Base-by-base conservation (phyloP, 1,140 invertebrate genomes). In the Antheraea mylitta region DNA sequence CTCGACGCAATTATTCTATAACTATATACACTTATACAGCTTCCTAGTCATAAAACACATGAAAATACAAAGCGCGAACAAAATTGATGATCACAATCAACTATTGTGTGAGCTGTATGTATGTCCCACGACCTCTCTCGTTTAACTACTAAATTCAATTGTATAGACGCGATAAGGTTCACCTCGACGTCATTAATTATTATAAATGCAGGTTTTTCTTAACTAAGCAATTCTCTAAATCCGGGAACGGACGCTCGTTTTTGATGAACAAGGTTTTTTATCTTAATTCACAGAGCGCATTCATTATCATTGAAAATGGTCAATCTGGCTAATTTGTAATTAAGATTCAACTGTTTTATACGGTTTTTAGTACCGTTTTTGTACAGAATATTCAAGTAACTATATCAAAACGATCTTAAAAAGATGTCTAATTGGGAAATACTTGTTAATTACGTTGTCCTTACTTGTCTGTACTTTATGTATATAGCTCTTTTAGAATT, bases 111-210 rank as follows among this genome's bases (percentile, higher is more conserved):
- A 78, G 16, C 16, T 53, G 45, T 53, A 70, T 53, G 75, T 78
- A 36, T 77, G 76, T 88, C 86, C 83, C 86, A 88, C 83, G 86
- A 86, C 86, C 86, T 88, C 81, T 62, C 69, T 53, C 74, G 73
- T 70, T 73, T 82, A 76, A 76, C 77, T 81, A 80, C 81, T 78
- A 80, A 85, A 86, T 85, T 83, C 86, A 83, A 88, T 88, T 85
- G 84, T 84, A 30, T 30, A 37, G 18, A 74, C 72, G 72, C 75
- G 83, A 83, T 83, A 85, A 86, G 72, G 75, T 77, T 78, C 77
- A 78, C 77, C 74, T 80, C 69, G 71, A 76, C 22, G 42, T 66
- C 70, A 78, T 83, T 87, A 86, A 85, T 88, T 85, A 86, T 67
- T 37, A 67, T 67, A 70, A 60, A 69, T 70, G 74, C 68, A 79